Evolutionary conservation across 1,140 invertebrate genomes (phyloP).

Genomic region (Hyles euphorbiae): DNA sequence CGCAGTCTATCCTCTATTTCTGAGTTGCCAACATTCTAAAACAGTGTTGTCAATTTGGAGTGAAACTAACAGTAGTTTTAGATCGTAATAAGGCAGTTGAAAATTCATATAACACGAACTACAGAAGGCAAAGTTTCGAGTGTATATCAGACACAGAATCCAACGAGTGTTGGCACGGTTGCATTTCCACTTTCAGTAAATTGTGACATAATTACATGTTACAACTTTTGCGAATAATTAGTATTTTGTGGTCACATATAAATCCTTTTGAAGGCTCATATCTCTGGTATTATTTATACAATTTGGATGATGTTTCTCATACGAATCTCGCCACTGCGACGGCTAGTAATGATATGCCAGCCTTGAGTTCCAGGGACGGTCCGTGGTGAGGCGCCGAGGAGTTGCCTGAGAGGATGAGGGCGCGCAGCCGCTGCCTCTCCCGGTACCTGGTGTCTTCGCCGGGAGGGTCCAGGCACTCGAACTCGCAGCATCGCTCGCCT

Average conservation of each 20-base stretch:
- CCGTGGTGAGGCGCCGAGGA: constrained; percentile 62
- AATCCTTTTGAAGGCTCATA: too few relatives aligned
- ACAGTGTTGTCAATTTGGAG: too few relatives aligned
- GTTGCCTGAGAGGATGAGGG: constrained; percentile 76
- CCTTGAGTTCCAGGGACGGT: constrained; percentile 41
- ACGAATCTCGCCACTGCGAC: constrained; percentile 52
- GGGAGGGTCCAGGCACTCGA: constrained; percentile 83
- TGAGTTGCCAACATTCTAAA: too few relatives aligned
- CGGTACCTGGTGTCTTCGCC: constrained; percentile 78
- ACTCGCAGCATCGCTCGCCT: constrained; percentile 85
- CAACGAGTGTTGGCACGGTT: too few relatives aligned
- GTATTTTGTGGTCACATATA: not conserved
- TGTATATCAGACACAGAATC: too few relatives aligned
- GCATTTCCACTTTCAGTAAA: too few relatives aligned
- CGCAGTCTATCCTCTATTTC: too few relatives aligned
- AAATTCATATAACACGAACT: too few relatives aligned
- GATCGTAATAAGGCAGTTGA: too few relatives aligned
- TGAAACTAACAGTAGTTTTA: too few relatives aligned
- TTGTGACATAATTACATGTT: not conserved
- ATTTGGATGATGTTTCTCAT: constrained; percentile 28
- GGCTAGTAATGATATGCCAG: constrained; percentile 51
- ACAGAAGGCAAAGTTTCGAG: too few relatives aligned
- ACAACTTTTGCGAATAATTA: not conserved
- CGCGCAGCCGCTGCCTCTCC: constrained; percentile 74
- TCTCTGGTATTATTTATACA: too few relatives aligned